These are phyloP conservation scores for Adoxophyes honmai DNA, from an alignment of 1,140 invertebrate species.

Conservation along the genomic window DNA sequence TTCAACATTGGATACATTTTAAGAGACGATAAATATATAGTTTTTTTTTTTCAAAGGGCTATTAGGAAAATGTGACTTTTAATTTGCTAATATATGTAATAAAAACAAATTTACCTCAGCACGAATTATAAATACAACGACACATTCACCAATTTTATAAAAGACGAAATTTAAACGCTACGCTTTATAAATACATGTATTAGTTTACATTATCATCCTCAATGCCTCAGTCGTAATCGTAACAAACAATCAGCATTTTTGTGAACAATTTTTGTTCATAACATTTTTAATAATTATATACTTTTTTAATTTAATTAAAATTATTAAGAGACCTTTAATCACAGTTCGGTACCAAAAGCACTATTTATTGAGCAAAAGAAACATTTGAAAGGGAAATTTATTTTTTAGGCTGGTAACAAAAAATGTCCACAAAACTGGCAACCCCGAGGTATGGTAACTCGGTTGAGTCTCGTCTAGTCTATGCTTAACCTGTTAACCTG, in stretches of 20 bases:
- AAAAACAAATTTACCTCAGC: no score
- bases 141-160: neutral
- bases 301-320: no score
- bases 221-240: slow-evolving; percentile 18
- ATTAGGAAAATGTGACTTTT: no score
- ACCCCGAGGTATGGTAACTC: slow-evolving; percentile 25
- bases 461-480: slow-evolving; percentile 25
- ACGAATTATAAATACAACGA: neutral
- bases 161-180: slow-evolving; percentile 1
- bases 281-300: neutral
- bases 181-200: neutral
- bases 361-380: neutral
- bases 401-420: slow-evolving; percentile 11
- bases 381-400: neutral
- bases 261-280: slow-evolving; percentile 23
- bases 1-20: no score
- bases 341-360: slow-evolving; percentile 2
- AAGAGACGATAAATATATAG: no score
- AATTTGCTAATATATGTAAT: no score
- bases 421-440: slow-evolving; percentile 35
- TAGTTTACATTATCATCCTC: neutral
- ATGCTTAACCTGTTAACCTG: slow-evolving; percentile 32
- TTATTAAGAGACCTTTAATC: neutral
- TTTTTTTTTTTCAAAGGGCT: no score
- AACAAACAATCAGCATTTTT: slow-evolving; percentile 16